These are phyloP conservation scores for Dinomys branickii DNA, from an alignment of 2,113 vertebrate species.

Conservation along the genomic window DNA sequence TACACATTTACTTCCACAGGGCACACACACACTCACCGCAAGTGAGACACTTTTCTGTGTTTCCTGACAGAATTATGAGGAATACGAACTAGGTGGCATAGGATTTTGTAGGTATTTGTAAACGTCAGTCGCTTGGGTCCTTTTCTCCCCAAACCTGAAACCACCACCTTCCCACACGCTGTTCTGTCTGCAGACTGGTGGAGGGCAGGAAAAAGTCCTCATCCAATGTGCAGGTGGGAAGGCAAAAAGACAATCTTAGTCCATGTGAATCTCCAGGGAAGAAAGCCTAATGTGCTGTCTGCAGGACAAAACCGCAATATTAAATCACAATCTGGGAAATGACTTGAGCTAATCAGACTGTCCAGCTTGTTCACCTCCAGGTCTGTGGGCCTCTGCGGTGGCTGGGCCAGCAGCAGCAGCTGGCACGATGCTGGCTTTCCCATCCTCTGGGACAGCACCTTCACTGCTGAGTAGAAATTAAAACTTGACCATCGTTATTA, in stretches of 20 bases:
- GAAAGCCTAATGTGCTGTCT: slow-evolving; percentile 95
- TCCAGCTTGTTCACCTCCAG: neutral
- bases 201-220: slow-evolving; percentile 93
- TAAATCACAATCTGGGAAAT: slow-evolving; percentile 95
- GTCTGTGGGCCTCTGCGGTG: slow-evolving; percentile 88
- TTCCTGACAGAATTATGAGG: slow-evolving; percentile 89
- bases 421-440: slow-evolving; percentile 93
- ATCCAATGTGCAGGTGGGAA: slow-evolving; percentile 93
- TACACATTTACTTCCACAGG: slow-evolving; percentile 63
- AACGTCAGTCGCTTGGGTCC: slow-evolving; percentile 87
- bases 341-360: slow-evolving; percentile 83
- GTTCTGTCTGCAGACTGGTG: slow-evolving; percentile 91
- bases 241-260: slow-evolving; percentile 92
- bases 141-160: slow-evolving; percentile 83
- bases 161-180: slow-evolving; percentile 92
- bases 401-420: slow-evolving; percentile 93
- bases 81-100: slow-evolving; percentile 85
- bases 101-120: slow-evolving; percentile 87
- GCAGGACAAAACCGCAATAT: slow-evolving; percentile 96
- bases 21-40: slow-evolving; percentile 77
- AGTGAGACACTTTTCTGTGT: slow-evolving; percentile 90
- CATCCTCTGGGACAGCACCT: slow-evolving; percentile 95
- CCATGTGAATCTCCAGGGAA: slow-evolving; percentile 98
- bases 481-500: slow-evolving; percentile 90
- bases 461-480: slow-evolving; percentile 92